Conservation (phyloP, 2,888 invertebrate species). For the Ephialtes manifestator region DNA sequence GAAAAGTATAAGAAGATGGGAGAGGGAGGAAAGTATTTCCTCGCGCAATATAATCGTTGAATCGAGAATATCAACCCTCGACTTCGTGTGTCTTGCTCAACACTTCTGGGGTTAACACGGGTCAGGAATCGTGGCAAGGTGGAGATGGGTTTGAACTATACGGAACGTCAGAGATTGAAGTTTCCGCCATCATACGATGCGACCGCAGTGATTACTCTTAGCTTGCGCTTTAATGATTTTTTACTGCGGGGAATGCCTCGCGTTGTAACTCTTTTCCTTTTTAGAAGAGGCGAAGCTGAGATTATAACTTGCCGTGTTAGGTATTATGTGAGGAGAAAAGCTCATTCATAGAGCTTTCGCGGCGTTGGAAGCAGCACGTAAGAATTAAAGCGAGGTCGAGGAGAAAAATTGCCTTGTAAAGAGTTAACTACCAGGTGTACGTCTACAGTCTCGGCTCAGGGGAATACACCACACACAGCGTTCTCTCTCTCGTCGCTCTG, state of each 20-base stretch:
- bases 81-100: slow-evolving; percentile 8
- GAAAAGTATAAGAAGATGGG: neutral
- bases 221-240: slow-evolving; percentile 45
- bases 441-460: slow-evolving; percentile 57
- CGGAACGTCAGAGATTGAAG: slow-evolving; percentile 23
- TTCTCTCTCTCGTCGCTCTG: slow-evolving; percentile 35
- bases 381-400: slow-evolving; percentile 65
- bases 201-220: slow-evolving; percentile 30
- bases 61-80: slow-evolving; percentile 17
- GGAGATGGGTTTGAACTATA: neutral
- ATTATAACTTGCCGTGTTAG: slow-evolving; percentile 36
- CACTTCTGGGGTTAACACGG: slow-evolving; percentile 1
- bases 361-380: slow-evolving; percentile 17
- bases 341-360: slow-evolving; percentile 39
- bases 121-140: slow-evolving; percentile 28
- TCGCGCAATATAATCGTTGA: slow-evolving; percentile 5
- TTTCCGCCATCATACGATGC: slow-evolving; percentile 7
- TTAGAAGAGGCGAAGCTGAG: slow-evolving; percentile 19
- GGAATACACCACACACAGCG: slow-evolving; percentile 40
- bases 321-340: slow-evolving; percentile 30
- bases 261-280: neutral
- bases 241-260: slow-evolving; percentile 29
- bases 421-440: slow-evolving; percentile 69
- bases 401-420: slow-evolving; percentile 71
- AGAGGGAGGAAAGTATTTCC: slow-evolving; percentile 6